Conservation (phyloP, 2,113 vertebrate species). For the Malurus cyaneus region DNA sequence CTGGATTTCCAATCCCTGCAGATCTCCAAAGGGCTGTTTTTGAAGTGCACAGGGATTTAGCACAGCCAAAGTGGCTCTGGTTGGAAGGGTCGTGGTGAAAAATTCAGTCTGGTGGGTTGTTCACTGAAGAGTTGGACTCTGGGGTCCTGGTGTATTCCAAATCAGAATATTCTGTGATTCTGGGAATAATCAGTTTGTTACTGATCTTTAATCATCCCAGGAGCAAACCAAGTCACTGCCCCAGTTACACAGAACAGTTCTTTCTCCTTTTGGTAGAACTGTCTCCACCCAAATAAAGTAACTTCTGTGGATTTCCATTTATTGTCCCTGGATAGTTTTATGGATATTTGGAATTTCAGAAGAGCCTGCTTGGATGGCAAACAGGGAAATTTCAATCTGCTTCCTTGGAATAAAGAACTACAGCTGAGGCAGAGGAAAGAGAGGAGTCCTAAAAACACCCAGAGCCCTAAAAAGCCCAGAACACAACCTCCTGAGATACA, state of each 20-base stretch:
- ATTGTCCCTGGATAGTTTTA: neutral
- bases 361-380: rapidly evolving
- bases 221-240: neutral
- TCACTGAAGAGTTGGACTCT: rapidly evolving
- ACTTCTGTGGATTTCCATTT: neutral
- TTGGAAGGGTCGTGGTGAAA: neutral
- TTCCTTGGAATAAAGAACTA: neutral
- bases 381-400: neutral
- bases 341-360: neutral
- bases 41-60: neutral
- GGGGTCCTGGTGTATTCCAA: neutral
- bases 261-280: neutral
- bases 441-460: neutral
- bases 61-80: neutral
- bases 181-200: neutral
- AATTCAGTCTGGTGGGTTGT: neutral
- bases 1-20: neutral
- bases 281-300: neutral
- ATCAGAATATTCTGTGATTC: neutral
- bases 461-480: neutral
- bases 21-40: neutral
- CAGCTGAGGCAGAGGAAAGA: neutral
- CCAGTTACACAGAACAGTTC: neutral
- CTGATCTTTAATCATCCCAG: neutral
- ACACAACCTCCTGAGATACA: neutral